Evolutionary conservation across 35 echinoderm and acorn worm genomes (phyloP), one percentile per base, ranked within the genome.

Genomic region (Nesometra sesokonis): DNA sequence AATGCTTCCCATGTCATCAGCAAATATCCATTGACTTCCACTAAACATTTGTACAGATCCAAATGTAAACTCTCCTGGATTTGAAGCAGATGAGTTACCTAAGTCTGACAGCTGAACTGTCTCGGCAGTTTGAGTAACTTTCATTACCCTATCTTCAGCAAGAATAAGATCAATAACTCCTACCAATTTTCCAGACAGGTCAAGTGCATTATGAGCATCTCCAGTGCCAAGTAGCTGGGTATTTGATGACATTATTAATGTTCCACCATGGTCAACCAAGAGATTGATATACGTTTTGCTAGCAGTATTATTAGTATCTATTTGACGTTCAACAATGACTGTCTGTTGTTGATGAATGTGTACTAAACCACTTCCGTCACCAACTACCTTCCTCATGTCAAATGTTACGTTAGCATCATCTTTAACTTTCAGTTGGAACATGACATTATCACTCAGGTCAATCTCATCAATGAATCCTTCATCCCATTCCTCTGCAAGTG

Each of bases 281-380:
- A 96, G 39, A 33, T 96, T 96, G 5, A 90, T 83, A 29, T 77
- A 84, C n/a, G 88, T 87, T 46, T 87, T 92, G 23, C 84, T 83
- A 33, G 80, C 84, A 13, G 90, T 90, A 7, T 84, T 46, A 90
- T 92, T 96, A 9, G 30, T 78, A n/a, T 86, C 88, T 11, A 90
- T 32, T 5, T 86, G 76, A 43, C 91, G 85, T 47, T 96, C 94
- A 85, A 91, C 92, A 11, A 90, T 84, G 2, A 96, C 77, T 9
- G 80, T 89, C 7, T 96, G 94, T 17, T 88, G 78, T 0, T 67
- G 17, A 85, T 92, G 94, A 82, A 96, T 88, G 57, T 96, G 94
- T 33, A 96, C 84, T 32, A 96, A 78, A 37, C 84, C 94, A 47
- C 90, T 89, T 27, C 90, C 90, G 86, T 96, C 94, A 40, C 94